Base-by-base conservation (phyloP, 2,888 invertebrate species). In the Epinotia nisella region DNA sequence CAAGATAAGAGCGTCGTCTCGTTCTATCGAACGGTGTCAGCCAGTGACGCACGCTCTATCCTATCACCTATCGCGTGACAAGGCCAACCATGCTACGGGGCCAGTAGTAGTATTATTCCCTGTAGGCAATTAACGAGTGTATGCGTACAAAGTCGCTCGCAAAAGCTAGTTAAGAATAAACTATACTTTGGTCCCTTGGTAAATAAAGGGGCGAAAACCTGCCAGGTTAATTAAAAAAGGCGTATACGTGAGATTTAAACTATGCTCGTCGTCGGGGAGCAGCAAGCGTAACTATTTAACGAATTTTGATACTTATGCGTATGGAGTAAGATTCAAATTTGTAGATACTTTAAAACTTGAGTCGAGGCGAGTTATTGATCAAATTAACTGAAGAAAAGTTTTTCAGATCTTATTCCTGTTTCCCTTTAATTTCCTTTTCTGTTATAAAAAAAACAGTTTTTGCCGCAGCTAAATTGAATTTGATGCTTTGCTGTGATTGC, bases 301-400 rank as follows among this genome's bases (percentile, higher is more conserved):
- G 7, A 5, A n/a, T n/a, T 49, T 49, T 49, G 49, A 49, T 4
- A 49, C 49, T n/a, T n/a, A n/a, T 7, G n/a, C 1, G 49, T 49
- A 3, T n/a, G n/a, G n/a, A 49, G 13, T 49, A 49, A 49, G 49
- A n/a, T n/a, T 49, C 49, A n/a, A 5, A n/a, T 49, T 49, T 49
- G 49, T n/a, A 15, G 15, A 49, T n/a, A 5, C 49, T 45, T 15
- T 15, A n/a, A n/a, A 17, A 35, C 35, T 7, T 53, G 19, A 19
- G 53, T 53, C 53, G 53, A n/a, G n/a, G 15, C 11, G 53, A 19
- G 53, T 53, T 53, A 53, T 53, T 53, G 53, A 53, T 53, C 53
- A 19, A 53, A 53, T 19, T 19, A 53, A 53, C 2, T 11, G 53
- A 53, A 19, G 53, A 11, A 19, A 53, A 5, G 53, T 17, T 19